A percentile compares a stretch with the other conserved stretches of the same genome.
These are phyloP conservation scores for Microtus richardsoni DNA, from an alignment of 2,113 vertebrate genomes.

Conservation along the genomic window DNA sequence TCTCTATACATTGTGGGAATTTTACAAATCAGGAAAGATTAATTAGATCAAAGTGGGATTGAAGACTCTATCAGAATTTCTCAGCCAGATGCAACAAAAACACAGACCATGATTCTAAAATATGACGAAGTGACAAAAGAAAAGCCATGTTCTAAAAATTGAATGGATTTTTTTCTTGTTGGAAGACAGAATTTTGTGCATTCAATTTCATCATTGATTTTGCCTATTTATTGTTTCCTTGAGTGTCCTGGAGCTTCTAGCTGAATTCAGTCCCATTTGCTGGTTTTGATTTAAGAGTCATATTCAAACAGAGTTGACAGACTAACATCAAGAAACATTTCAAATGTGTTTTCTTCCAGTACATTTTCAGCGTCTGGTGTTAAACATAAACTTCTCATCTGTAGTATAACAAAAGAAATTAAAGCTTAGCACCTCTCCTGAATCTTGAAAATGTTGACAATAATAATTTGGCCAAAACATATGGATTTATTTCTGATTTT, in stretches of 20 bases:
- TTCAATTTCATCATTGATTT: not conserved
- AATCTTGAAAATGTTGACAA: not conserved
- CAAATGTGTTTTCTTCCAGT: not conserved
- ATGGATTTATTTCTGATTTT: not conserved
- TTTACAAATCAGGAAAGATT: constrained; percentile 2
- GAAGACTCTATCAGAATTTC: not conserved
- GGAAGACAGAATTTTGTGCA: not conserved
- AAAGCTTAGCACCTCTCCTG: not conserved
- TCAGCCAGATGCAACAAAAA: not conserved
- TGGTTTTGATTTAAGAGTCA: not conserved
- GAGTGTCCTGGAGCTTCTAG: not conserved
- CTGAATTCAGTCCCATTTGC: not conserved
- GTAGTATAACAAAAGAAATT: not conserved
- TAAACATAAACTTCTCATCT: not conserved
- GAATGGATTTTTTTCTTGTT: not conserved
- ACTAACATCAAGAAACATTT: not conserved
- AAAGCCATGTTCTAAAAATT: not conserved
- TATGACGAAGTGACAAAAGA: not conserved
- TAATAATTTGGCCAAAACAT: not conserved
- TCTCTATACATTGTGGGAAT: not conserved
- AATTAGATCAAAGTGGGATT: not conserved
- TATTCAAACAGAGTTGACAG: not conserved
- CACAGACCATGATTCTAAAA: constrained; percentile 24
- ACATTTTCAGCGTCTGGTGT: not conserved
- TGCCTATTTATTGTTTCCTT: not conserved